Conservation (phyloP, 2,113 vertebrate species). For the Alexandromys fortis region DNA sequence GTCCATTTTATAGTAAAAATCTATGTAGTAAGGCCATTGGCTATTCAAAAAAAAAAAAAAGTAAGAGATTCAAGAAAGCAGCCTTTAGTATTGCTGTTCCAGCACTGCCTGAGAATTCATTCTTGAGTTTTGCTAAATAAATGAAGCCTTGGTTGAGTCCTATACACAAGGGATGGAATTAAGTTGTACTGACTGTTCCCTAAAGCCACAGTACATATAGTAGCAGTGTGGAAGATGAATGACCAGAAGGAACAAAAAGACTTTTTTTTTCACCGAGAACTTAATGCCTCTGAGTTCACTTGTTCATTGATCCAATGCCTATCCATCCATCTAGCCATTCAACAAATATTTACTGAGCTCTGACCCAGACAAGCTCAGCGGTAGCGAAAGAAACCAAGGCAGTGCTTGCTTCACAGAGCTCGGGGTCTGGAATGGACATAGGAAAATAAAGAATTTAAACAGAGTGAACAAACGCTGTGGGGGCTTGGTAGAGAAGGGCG, state of each 20-base stretch:
- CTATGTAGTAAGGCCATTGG: not conserved
- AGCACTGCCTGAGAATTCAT: not conserved
- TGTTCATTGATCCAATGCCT: not conserved
- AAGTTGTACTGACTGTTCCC: not conserved
- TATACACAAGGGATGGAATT: not conserved
- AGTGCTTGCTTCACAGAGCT: not conserved
- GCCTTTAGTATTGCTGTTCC: not conserved
- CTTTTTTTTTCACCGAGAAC: not conserved
- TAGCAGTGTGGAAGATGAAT: conserved; percentile 13
- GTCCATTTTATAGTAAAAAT: conserved; percentile 61
- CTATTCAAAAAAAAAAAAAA: conserved; percentile 16
- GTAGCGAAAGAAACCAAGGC: not conserved
- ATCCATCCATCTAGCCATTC: not conserved
- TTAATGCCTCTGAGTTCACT: not conserved
- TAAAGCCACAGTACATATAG: not conserved
- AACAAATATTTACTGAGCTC: conserved; percentile 30
- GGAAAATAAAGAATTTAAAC: conserved; percentile 12
- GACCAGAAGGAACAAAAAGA: not conserved
- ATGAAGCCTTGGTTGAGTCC: not conserved
- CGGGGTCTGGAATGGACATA: not conserved
- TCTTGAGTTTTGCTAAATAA: not conserved
- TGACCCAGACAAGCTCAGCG: not conserved
- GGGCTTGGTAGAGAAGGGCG: not conserved
- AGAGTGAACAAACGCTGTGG: not conserved
- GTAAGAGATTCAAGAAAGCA: conserved; percentile 12